Evolutionary conservation across 2,888 invertebrate genomes (phyloP).

Genomic region (Phoenoteleia sp.): DNA sequence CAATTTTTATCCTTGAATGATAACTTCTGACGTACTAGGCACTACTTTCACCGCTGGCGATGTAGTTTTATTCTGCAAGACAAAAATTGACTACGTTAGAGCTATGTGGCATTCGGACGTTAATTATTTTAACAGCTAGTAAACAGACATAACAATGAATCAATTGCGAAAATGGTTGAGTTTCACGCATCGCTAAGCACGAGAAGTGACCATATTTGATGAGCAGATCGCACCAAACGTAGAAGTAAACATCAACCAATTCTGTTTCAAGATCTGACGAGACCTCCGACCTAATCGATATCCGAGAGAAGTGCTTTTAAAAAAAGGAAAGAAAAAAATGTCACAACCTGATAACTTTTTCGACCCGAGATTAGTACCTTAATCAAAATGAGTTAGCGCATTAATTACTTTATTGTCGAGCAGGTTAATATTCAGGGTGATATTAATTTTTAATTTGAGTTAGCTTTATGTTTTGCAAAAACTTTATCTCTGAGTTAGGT

Average conservation of each 20-base stretch:
- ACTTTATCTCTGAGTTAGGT: too few species aligned
- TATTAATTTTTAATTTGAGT: conserved; percentile 21
- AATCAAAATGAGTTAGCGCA: conserved; percentile 46
- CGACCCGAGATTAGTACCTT: conserved; percentile 78
- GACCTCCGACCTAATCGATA: conserved; percentile 75
- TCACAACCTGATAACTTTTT: conserved; percentile 75
- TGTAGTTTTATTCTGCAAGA: conserved; percentile 37
- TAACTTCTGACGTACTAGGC: not conserved
- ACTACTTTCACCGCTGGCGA: conserved; percentile 21
- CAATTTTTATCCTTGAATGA: too few species aligned
- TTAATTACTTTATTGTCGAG: conserved; percentile 57
- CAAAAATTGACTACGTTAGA: not conserved
- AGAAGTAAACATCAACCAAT: conserved; percentile 61
- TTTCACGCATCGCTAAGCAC: conserved; percentile 52
- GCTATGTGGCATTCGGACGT: not conserved
- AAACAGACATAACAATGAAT: conserved; percentile 41
- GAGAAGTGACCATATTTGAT: conserved; percentile 38
- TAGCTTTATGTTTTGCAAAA: conserved; percentile 42
- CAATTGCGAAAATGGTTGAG: conserved; percentile 33
- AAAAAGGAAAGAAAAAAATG: conserved; percentile 69
- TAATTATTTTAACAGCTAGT: conserved; percentile 31
- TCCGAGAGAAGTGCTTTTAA: conserved; percentile 64
- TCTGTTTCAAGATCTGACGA: conserved; percentile 60
- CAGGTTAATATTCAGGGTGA: conserved; percentile 34
- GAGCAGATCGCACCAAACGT: conserved; percentile 39